Evolutionary conservation across 2,888 invertebrate species (phyloP).

Genomic region (Pseudococcus jackbeardsleyi): DNA sequence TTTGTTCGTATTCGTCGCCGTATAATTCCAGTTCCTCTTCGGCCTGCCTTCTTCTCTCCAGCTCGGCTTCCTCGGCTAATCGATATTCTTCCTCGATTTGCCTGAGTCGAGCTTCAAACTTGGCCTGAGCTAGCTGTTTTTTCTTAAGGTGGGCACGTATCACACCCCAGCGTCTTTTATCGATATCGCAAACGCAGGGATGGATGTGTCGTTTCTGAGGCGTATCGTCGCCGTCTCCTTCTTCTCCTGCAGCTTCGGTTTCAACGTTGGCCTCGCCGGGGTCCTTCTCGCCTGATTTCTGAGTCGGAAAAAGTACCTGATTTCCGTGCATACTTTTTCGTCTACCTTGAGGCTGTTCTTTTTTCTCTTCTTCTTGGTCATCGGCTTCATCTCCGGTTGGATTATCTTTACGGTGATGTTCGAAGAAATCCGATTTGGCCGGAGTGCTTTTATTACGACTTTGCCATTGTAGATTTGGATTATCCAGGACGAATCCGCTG

Average conservation of each 20-base stretch:
- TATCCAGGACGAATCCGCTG: not conserved
- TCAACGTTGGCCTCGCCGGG: not conserved
- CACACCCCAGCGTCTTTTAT: not conserved
- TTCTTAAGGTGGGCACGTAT: slow-evolving; percentile 16
- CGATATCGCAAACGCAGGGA: slow-evolving; percentile 55
- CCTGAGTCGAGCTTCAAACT: slow-evolving; percentile 7
- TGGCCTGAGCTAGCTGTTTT: not conserved
- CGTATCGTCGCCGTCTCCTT: not conserved
- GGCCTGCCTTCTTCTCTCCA: not conserved
- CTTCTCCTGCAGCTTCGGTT: not conserved
- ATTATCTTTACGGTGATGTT: not conserved
- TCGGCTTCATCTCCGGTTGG: not conserved
- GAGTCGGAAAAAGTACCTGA: not conserved
- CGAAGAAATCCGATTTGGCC: too few relatives aligned
- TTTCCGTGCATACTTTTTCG: not conserved
- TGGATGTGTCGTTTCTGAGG: slow-evolving; percentile 9
- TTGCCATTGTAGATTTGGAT: not conserved
- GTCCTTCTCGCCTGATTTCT: too few relatives aligned
- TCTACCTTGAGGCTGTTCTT: not conserved
- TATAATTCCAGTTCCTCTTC: slow-evolving; percentile 51
- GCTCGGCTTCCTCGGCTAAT: slow-evolving; percentile 19
- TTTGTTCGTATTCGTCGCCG: slow-evolving; percentile 59
- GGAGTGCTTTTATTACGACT: not conserved
- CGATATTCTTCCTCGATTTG: slow-evolving; percentile 56
- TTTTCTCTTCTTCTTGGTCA: not conserved